A percentile compares a stretch with the other conserved stretches of the same genome.
Evolutionary conservation across 2,888 invertebrate genomes (phyloP).

Genomic region (Hirudinaria manillensis): DNA sequence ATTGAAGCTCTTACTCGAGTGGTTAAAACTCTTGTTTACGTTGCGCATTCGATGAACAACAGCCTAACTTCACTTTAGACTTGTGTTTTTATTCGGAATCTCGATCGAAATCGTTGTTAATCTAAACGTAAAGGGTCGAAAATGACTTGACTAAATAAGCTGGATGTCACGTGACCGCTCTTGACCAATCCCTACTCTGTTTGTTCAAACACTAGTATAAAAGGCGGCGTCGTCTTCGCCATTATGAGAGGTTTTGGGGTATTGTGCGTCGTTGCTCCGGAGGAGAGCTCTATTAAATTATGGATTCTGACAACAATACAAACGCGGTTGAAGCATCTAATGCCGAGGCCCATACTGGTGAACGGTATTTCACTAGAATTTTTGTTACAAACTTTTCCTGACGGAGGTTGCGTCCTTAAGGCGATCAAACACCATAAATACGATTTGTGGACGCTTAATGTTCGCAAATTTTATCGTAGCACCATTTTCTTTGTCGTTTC

Average conservation of each 20-base stretch:
- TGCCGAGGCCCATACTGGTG: conserved; percentile 11
- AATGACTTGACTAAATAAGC: conserved; percentile 14
- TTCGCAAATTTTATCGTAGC: no score
- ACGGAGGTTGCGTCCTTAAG: not conserved
- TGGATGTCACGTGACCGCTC: conserved; percentile 47
- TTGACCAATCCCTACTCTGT: conserved; percentile 48
- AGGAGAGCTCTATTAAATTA: conserved; percentile 49
- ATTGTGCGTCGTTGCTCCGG: conserved; percentile 38
- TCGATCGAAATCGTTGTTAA: not conserved
- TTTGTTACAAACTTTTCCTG: conserved; percentile 10
- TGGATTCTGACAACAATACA: conserved; percentile 58
- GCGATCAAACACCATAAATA: conserved; percentile 8
- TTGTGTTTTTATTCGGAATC: conserved; percentile 10
- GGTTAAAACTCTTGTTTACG: conserved; percentile 6
- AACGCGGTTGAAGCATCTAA: not conserved
- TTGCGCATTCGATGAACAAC: conserved; percentile 1
- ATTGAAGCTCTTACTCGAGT: conserved; percentile 2
- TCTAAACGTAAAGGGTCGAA: not conserved
- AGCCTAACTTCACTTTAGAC: not conserved
- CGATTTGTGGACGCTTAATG: not conserved
- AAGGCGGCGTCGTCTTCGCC: conserved; percentile 39
- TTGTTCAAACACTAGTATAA: conserved; percentile 47
- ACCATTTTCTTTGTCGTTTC: no score
- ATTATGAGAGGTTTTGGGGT: conserved; percentile 40
- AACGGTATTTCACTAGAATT: conserved; percentile 25